These are phyloP conservation scores for Caenorhabditis wallacei DNA, from an alignment of 2,888 invertebrate species.

Conservation along the genomic window DNA sequence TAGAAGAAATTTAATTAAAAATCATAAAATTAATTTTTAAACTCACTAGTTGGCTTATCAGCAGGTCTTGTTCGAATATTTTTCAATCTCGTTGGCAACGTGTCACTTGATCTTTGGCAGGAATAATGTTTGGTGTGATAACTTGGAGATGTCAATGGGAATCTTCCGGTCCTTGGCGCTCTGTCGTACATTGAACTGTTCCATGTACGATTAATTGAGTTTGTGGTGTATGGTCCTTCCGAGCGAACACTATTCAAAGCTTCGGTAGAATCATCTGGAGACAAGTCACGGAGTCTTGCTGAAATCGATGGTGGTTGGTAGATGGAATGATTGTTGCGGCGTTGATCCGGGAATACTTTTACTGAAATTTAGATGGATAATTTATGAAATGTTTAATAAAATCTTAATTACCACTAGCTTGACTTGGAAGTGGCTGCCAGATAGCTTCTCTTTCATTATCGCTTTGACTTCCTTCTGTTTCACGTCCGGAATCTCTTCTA, in stretches of 20 bases:
- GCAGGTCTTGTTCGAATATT: conserved; percentile 54
- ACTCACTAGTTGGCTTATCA: conserved; percentile 55
- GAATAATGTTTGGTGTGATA: conserved; percentile 67
- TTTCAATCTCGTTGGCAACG: conserved; percentile 62
- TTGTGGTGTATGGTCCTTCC: conserved; percentile 37
- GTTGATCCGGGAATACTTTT: conserved; percentile 60
- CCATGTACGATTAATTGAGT: conserved; percentile 67
- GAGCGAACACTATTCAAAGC: conserved; percentile 56
- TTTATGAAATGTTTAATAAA: background rate
- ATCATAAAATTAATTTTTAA: background rate
- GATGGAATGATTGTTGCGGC: conserved; percentile 44
- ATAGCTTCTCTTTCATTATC: conserved; percentile 63
- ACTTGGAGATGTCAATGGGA: conserved; percentile 75
- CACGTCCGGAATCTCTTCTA: conserved; percentile 65
- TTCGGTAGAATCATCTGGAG: conserved; percentile 54
- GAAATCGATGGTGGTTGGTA: conserved; percentile 72
- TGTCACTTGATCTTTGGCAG: conserved; percentile 66
- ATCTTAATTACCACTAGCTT: conserved; percentile 48
- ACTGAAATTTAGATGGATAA: conserved; percentile 21
- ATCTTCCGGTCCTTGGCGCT: conserved; percentile 63
- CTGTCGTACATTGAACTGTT: conserved; percentile 67
- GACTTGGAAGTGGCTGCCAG: conserved; percentile 67
- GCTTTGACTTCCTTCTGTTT: conserved; percentile 59
- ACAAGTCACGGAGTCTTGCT: conserved; percentile 50
- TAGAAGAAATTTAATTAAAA: conserved; percentile 12